Evolutionary conservation across 1,140 invertebrate species (phyloP), one percentile per base, ranked within the genome.

Genomic region (Rhopalosiphum padi): DNA sequence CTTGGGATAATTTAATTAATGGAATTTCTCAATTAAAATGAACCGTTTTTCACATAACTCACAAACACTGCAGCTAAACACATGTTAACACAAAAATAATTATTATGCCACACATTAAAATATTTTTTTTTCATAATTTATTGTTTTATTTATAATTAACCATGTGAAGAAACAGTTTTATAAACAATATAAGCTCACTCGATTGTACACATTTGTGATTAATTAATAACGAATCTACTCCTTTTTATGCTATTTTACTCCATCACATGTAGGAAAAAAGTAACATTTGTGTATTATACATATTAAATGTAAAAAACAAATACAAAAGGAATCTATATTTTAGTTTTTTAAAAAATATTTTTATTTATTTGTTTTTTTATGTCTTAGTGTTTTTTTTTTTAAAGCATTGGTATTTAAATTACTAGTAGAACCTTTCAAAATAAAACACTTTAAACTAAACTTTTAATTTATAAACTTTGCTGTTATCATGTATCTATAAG

Each of bases 401-500:
- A 53, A 37, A 37, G 25, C 87, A 89, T 53, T 53, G 48, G 87
- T 51, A 53, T 89, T 89, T 89, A 89, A 55, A 55, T 89, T 89
- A 53, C 25, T 55, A 15, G 48, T 53, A 53, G 37, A 1, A 2
- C 51, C 23, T 41, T 30, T 3, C 1, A 35, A 89, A 55, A 89
- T 55, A 89, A 89, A 89, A 89, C 51, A 53, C 35, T 53, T 55
- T 53, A 6, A 89, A 89, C 35, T 55, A 55, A 89, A 89, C 88
- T 89, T 89, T 89, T 89, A 89, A 89, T 89, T 55, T 89, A 55
- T 89, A 89, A 89, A 89, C 88, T 89, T 89, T 89, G 25, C 37
- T 55, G 51, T 55, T 55, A 89, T 87, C 86, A 46, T 89, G 23
- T 89, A 89, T 89, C n/a, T 89, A 89, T 89, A 53, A 51, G 48